Conservation (phyloP, 2,797 vertebrate species). For the Tokudaia tokunoshimensis region DNA sequence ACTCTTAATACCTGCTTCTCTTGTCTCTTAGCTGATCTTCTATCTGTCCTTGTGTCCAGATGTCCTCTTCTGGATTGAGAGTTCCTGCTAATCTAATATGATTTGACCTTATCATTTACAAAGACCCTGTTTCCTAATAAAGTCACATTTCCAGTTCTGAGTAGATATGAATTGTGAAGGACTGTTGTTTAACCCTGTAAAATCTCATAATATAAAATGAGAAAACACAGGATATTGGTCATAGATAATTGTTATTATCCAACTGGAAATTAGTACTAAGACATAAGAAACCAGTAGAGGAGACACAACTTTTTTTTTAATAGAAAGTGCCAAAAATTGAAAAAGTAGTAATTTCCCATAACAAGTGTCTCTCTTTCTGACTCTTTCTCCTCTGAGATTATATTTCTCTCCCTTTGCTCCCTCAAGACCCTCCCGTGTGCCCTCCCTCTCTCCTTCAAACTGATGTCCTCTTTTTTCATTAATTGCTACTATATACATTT, state of each 20-base stretch:
- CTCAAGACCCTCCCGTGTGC: not conserved
- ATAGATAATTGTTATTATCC: conserved; percentile 17
- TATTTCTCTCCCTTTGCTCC: not conserved
- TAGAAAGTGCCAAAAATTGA: conserved; percentile 21
- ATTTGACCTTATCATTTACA: conserved; percentile 24
- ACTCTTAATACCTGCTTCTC: not conserved
- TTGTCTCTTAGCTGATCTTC: not conserved
- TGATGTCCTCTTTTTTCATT: not conserved
- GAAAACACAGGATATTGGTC: conserved; percentile 12
- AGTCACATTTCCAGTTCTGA: not conserved
- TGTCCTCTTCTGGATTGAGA: not conserved
- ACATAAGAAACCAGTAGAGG: conserved; percentile 21
- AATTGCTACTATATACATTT: not conserved
- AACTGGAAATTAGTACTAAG: not conserved
- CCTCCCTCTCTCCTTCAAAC: not conserved
- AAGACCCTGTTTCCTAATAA: conserved; percentile 5
- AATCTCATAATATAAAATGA: not conserved
- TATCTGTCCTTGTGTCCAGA: not conserved
- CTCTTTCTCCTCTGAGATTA: not conserved
- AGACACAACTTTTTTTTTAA: not conserved
- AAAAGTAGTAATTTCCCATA: conserved; percentile 19
- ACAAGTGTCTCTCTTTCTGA: not conserved
- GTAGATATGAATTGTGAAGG: not conserved
- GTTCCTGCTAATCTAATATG: not conserved
- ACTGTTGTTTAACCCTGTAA: not conserved